Percentiles rank a stretch among this genome's conserved stretches.
Conservation (phyloP, 2,888 invertebrate species). For the Hedya salicella region DNA sequence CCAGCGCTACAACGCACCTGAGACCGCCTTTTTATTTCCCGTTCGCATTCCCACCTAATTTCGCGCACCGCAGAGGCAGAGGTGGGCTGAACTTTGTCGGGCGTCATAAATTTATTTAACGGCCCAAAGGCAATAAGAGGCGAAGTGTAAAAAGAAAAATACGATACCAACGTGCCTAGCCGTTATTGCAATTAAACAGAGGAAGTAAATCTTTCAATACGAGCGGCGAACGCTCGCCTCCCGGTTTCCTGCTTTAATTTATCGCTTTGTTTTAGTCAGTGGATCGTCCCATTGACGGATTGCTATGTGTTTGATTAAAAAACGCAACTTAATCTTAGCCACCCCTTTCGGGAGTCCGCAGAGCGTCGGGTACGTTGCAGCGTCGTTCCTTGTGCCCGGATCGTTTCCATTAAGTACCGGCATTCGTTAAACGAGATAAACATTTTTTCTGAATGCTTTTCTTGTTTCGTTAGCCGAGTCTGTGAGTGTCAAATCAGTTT, state of each 20-base stretch:
- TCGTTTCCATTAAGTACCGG: constrained; percentile 29
- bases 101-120: constrained; percentile 85
- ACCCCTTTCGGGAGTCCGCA: constrained; percentile 61
- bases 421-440: constrained; percentile 37
- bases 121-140: constrained; percentile 84
- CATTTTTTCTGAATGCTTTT: constrained; percentile 5
- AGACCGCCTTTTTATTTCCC: constrained; percentile 80
- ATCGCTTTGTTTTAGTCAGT: constrained; percentile 83
- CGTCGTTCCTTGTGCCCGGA: constrained; percentile 19
- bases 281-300: constrained; percentile 82
- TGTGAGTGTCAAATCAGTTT: background rate
- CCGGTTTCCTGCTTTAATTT: constrained; percentile 82
- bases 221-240: constrained; percentile 79
- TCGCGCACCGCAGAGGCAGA: constrained; percentile 70
- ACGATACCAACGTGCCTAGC: constrained; percentile 85
- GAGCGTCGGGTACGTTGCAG: constrained; percentile 47
- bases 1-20: constrained; percentile 74
- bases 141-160: constrained; percentile 85
- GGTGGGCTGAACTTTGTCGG: constrained; percentile 84
- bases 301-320: constrained; percentile 83
- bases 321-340: constrained; percentile 71
- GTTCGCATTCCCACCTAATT: constrained; percentile 82
- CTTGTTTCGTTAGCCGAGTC: constrained; percentile 1
- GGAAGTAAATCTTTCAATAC: constrained; percentile 86
- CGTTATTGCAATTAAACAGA: constrained; percentile 86